Evolutionary conservation across 2,888 invertebrate species (phyloP).

Genomic region (Trichopoda pennipes): DNA sequence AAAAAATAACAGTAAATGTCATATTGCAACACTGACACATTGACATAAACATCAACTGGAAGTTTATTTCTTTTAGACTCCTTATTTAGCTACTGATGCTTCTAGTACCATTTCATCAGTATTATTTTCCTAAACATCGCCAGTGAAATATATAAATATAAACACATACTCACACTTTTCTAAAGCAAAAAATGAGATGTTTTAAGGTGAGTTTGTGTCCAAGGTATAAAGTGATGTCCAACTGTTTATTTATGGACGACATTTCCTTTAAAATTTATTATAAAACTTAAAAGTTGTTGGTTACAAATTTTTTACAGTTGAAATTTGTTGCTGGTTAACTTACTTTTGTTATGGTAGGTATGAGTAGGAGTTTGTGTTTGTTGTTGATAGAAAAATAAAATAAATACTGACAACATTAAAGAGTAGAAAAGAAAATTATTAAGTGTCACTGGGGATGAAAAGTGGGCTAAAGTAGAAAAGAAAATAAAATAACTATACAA

Average conservation of each 20-base stretch:
- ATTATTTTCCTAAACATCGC: constrained; percentile 58
- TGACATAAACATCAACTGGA: constrained; percentile 64
- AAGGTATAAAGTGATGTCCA: constrained; percentile 62
- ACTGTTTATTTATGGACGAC: constrained; percentile 64
- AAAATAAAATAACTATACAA: constrained; percentile 53
- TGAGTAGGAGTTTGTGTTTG: constrained; percentile 7
- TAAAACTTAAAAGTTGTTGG: constrained; percentile 78
- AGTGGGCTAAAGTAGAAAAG: constrained; percentile 75
- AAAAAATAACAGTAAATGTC: constrained; percentile 56
- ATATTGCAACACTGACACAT: constrained; percentile 66
- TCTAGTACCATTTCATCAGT: constrained; percentile 45
- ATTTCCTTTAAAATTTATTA: constrained; percentile 69
- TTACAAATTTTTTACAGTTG: constrained; percentile 53
- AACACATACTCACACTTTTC: not conserved
- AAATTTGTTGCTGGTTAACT: constrained; percentile 8
- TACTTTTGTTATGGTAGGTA: constrained; percentile 27
- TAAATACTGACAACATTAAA: constrained; percentile 81
- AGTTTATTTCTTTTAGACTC: constrained; percentile 48
- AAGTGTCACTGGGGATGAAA: constrained; percentile 81
- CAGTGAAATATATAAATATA: constrained; percentile 17
- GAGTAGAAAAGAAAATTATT: constrained; percentile 80
- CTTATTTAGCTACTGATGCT: constrained; percentile 25
- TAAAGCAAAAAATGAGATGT: constrained; percentile 39
- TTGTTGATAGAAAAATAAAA: constrained; percentile 77
- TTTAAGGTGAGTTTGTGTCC: constrained; percentile 17